These are phyloP conservation scores for Brachyptera putata DNA, from an alignment of 2,888 invertebrate species.

Conservation along the genomic window DNA sequence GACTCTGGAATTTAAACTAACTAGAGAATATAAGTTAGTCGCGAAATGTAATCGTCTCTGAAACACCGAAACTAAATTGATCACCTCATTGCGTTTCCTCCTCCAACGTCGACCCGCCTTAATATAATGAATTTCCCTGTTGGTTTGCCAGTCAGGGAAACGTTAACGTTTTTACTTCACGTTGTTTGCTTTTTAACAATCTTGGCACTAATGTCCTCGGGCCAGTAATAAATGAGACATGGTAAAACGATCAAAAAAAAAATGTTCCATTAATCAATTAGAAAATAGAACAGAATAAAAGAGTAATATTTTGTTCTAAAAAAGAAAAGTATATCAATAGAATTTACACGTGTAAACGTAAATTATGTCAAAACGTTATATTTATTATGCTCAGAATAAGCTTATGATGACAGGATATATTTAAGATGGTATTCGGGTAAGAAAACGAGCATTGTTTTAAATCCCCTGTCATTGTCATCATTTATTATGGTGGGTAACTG, in stretches of 20 bases:
- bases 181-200: slow-evolving; percentile 8
- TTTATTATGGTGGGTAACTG: too few relatives aligned
- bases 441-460: too few relatives aligned
- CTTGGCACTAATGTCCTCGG: slow-evolving; percentile 16
- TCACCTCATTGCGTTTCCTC: not conserved
- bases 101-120: not conserved
- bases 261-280: slow-evolving; percentile 19
- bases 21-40: not conserved
- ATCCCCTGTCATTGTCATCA: too few relatives aligned
- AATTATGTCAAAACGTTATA: slow-evolving; percentile 5
- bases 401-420: slow-evolving; percentile 2
- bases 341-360: not conserved
- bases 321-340: slow-evolving; percentile 1
- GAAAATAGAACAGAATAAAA: not conserved
- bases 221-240: slow-evolving; percentile 9
- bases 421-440: too few relatives aligned
- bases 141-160: not conserved
- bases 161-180: not conserved
- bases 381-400: slow-evolving; percentile 11
- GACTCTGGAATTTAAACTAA: too few relatives aligned
- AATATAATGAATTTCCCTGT: not conserved
- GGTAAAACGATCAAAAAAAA: not conserved
- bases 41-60: slow-evolving; percentile 5
- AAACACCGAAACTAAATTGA: slow-evolving; percentile 15
- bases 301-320: not conserved